Conservation (phyloP, 2,113 vertebrate species). For the Semnornis frantzii region DNA sequence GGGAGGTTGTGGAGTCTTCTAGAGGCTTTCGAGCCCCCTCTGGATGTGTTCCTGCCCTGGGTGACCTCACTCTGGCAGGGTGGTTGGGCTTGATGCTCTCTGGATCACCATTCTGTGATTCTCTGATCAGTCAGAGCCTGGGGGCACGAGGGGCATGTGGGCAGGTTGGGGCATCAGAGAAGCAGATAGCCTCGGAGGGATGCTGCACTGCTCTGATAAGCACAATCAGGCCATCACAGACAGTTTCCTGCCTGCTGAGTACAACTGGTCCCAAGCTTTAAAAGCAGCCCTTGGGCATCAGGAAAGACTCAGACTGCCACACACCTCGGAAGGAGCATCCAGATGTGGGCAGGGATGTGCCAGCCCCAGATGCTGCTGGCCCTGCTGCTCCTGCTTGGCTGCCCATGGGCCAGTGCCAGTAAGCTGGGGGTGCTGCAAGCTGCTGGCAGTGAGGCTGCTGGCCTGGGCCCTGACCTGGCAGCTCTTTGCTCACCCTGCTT, state of each 20-base stretch:
- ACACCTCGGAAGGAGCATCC: rapidly evolving
- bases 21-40: too few relatives aligned
- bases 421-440: not conserved
- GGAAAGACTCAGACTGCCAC: not conserved
- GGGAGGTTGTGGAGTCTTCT: too few relatives aligned
- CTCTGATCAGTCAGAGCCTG: not conserved
- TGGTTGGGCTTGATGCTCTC: too few relatives aligned
- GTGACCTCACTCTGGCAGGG: too few relatives aligned
- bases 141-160: rapidly evolving
- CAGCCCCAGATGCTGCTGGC: not conserved
- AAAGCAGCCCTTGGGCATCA: not conserved
- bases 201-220: not conserved
- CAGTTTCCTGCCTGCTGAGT: not conserved
- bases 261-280: not conserved
- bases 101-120: not conserved
- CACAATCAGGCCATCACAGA: slow-evolving; percentile 6
- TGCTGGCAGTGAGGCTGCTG: not conserved
- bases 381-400: slow-evolving; percentile 19
- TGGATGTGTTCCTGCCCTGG: too few relatives aligned
- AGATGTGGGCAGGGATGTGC: not conserved
- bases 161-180: not conserved
- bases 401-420: not conserved
- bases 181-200: not conserved
- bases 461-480: not conserved
- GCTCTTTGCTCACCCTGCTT: rapidly evolving